Conservation (phyloP, 1,140 invertebrate genomes). For the Drosophila pectinifera region DNA sequence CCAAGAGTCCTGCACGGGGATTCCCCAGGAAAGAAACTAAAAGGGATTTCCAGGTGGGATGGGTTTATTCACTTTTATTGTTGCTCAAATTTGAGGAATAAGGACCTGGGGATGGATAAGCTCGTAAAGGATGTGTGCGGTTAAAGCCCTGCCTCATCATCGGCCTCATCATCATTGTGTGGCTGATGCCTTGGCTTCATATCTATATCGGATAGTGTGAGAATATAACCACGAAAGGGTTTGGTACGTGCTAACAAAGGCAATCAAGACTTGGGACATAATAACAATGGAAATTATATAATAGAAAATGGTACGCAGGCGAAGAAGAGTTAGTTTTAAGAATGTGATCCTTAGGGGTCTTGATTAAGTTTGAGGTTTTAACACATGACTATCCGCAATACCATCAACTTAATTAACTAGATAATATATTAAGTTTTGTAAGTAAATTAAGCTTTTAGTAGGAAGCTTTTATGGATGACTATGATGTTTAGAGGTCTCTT, state of each 20-base stretch:
- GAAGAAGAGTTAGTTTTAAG: neutral
- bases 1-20: neutral
- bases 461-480: too few relatives aligned
- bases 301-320: neutral
- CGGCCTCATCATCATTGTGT: constrained; percentile 31
- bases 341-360: neutral
- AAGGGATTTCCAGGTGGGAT: constrained; percentile 13
- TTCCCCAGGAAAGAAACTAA: constrained; percentile 13
- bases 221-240: constrained; percentile 26
- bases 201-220: constrained; percentile 23
- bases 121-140: constrained; percentile 17
- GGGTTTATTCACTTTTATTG: constrained; percentile 25
- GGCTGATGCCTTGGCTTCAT: constrained; percentile 31
- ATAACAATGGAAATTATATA: constrained; percentile 14
- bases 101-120: neutral
- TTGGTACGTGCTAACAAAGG: constrained; percentile 22
- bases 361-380: constrained; percentile 1
- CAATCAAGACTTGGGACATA: constrained; percentile 28
- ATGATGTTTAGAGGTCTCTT: too few relatives aligned
- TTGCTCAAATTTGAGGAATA: constrained; percentile 21
- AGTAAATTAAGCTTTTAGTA: neutral
- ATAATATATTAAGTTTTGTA: neutral
- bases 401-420: constrained; percentile 1
- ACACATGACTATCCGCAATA: neutral
- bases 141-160: constrained; percentile 18